Percentiles rank a stretch among this genome's conserved stretches.
phyloP scores from a whole-genome alignment of 2,888 invertebrate genomes.

The Hemicrepidius hirtus region DNA sequence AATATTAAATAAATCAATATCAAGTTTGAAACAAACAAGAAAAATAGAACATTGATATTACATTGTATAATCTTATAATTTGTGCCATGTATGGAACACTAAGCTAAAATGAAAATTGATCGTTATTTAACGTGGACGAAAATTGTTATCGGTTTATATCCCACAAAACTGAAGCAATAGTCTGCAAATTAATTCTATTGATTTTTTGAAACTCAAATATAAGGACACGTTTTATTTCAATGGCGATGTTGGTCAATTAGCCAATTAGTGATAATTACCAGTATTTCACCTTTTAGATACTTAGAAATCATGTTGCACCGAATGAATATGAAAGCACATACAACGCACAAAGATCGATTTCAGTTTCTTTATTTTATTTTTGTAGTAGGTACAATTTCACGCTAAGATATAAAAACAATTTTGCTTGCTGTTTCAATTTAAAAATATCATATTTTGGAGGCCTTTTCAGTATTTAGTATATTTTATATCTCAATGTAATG shows the following conservation, averaged over 20 bases:
- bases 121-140: background rate
- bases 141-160: background rate
- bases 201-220: too few species aligned
- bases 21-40: background rate
- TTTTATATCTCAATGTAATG: background rate
- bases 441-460: too few species aligned
- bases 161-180: background rate
- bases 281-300: conserved; percentile 25
- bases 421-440: too few species aligned
- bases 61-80: too few species aligned
- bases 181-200: too few species aligned
- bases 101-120: conserved; percentile 3
- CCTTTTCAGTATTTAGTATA: too few species aligned
- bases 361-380: conserved; percentile 18
- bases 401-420: too few species aligned
- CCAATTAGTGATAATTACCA: conserved; percentile 14
- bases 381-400: background rate
- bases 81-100: background rate
- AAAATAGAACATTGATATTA: too few species aligned
- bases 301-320: conserved; percentile 29
- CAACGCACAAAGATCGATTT: conserved; percentile 49
- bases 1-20: too few species aligned
- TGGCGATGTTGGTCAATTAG: conserved; percentile 6
- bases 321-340: conserved; percentile 12
- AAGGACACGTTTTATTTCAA: background rate